A percentile compares a stretch with the other conserved stretches of the same genome.
These are phyloP conservation scores for Oceanodroma leucorhoa DNA, from an alignment of 2,797 vertebrate species.

Conservation along the genomic window DNA sequence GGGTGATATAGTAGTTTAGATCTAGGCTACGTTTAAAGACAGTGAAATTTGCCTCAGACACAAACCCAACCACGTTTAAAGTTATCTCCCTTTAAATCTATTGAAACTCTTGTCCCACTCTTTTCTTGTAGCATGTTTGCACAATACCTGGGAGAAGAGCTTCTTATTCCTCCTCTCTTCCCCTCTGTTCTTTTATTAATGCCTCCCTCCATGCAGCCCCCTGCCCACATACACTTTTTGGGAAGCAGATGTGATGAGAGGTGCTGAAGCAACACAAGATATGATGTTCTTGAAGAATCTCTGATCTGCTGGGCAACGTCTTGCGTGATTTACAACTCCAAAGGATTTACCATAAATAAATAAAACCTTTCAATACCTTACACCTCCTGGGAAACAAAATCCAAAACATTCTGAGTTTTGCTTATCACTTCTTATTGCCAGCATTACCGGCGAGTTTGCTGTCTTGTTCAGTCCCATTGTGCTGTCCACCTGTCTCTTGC, in stretches of 20 bases:
- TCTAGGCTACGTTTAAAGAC: not conserved
- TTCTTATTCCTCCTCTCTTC: not conserved
- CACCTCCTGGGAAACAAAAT: not conserved
- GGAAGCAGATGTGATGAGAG: not conserved
- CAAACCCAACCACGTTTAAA: not conserved
- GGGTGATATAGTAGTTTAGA: not conserved
- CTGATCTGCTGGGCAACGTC: not conserved
- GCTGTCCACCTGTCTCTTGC: not conserved
- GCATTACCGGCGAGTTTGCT: fast-evolving
- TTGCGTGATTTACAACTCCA: not conserved
- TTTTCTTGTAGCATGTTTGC: not conserved
- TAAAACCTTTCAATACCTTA: not conserved
- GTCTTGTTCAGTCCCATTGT: not conserved
- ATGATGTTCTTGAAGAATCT: not conserved
- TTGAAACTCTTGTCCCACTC: not conserved
- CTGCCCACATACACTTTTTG: not conserved
- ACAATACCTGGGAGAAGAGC: not conserved
- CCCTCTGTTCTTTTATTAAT: not conserved
- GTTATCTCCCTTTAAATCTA: not conserved
- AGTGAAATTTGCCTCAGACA: not conserved
- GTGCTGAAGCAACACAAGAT: not conserved
- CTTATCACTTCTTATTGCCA: not conserved
- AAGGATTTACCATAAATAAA: not conserved
- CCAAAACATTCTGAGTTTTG: not conserved
- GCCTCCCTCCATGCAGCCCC: not conserved